These are phyloP conservation scores for Ramazzottius varieornatus DNA, from an alignment of 2,888 invertebrate genomes.

Conservation along the genomic window DNA sequence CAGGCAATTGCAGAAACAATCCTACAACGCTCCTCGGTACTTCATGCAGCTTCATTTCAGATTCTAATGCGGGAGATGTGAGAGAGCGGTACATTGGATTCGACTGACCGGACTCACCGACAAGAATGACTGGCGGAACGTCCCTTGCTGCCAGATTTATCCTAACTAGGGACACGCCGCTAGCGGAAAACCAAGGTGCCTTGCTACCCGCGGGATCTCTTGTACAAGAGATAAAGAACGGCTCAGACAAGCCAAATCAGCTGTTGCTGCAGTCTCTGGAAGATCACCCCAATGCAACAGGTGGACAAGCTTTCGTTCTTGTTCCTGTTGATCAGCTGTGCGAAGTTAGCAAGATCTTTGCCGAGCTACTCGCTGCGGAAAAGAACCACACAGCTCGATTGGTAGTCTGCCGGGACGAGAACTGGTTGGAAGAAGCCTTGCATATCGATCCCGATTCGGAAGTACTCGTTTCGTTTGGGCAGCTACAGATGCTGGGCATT, in stretches of 20 bases:
- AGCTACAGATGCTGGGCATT: neutral
- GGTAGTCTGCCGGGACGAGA: neutral
- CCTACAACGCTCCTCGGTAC: too few relatives aligned
- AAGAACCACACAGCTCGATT: neutral
- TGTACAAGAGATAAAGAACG: neutral
- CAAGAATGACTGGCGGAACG: too few relatives aligned
- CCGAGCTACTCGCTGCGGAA: neutral
- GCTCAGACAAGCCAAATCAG: neutral
- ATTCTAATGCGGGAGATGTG: too few relatives aligned
- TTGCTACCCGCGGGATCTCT: neutral
- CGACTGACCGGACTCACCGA: too few relatives aligned
- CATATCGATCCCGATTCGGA: neutral
- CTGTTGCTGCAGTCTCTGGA: neutral
- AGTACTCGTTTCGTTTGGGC: neutral
- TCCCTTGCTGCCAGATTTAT: too few relatives aligned
- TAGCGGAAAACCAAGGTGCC: too few relatives aligned
- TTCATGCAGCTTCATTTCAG: too few relatives aligned
- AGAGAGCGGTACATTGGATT: too few relatives aligned
- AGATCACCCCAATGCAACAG: neutral
- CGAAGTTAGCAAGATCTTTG: neutral
- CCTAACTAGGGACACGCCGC: too few relatives aligned
- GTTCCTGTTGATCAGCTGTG: neutral
- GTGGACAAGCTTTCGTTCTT: neutral
- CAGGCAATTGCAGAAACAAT: too few relatives aligned
- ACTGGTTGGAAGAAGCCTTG: conserved; percentile 1